Conservation (phyloP, 2,888 invertebrate species). For the Machimus atricapillus region DNA sequence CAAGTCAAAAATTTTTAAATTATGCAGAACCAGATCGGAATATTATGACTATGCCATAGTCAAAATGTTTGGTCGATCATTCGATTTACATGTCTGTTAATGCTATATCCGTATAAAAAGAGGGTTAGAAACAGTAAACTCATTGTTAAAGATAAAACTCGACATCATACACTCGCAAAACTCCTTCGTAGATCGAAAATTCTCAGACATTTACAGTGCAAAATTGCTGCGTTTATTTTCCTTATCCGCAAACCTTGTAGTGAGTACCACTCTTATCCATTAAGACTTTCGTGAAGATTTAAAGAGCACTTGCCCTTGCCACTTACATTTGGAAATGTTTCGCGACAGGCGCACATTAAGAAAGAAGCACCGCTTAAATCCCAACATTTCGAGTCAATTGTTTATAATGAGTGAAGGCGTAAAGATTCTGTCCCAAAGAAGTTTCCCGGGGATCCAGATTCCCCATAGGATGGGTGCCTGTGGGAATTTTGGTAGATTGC, state of each 20-base stretch:
- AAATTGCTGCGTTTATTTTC: neutral
- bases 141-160: neutral
- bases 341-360: constrained; percentile 8
- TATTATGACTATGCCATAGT: too few relatives aligned
- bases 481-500: neutral
- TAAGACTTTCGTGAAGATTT: neutral
- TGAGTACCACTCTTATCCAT: neutral
- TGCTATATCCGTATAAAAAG: too few relatives aligned
- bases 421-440: neutral
- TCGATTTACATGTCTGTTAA: too few relatives aligned
- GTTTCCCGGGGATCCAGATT: neutral
- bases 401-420: constrained; percentile 2
- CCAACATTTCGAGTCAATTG: constrained; percentile 11
- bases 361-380: constrained; percentile 1
- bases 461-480: neutral
- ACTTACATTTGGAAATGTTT: neutral
- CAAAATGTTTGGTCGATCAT: too few relatives aligned
- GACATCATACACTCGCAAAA: neutral
- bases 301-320: constrained; percentile 2
- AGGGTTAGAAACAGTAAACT: neutral
- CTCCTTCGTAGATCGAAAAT: neutral
- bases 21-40: too few relatives aligned
- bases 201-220: neutral
- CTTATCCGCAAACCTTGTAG: neutral
- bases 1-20: too few relatives aligned